These are phyloP conservation scores for Leucoraja erinaceus DNA, from an alignment of 2,113 vertebrate species.

Conservation along the genomic window DNA sequence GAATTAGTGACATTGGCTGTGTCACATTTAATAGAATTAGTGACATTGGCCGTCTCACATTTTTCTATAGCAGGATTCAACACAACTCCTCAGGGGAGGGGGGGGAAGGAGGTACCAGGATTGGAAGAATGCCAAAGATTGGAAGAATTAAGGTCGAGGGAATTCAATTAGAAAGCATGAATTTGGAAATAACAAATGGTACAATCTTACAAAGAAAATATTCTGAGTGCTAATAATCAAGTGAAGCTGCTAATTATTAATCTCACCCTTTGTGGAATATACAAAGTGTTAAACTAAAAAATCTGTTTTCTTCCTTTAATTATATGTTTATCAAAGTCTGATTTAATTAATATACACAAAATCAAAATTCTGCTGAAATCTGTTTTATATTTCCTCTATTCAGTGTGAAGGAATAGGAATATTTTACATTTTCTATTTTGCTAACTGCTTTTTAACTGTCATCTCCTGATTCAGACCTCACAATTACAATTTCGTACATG, in stretches of 20 bases:
- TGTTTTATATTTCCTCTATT: not conserved
- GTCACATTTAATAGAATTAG: too few relatives aligned
- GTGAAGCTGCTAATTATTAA: not conserved
- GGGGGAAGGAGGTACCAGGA: too few relatives aligned
- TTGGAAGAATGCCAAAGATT: too few relatives aligned
- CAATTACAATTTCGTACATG: not conserved
- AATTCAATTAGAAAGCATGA: not conserved
- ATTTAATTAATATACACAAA: not conserved
- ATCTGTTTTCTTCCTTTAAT: not conserved
- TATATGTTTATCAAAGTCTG: too few relatives aligned
- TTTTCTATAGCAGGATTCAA: too few relatives aligned
- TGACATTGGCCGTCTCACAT: too few relatives aligned
- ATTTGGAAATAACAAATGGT: not conserved
- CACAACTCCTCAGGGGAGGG: too few relatives aligned
- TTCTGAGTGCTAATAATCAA: not conserved
- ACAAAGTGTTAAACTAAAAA: not conserved
- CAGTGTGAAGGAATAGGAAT: not conserved
- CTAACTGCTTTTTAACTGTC: not conserved
- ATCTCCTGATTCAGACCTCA: not conserved
- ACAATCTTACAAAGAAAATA: not conserved
- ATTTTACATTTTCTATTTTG: not conserved
- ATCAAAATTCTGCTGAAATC: not conserved
- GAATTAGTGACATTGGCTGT: too few relatives aligned
- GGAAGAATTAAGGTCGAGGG: not conserved
- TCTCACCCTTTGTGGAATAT: not conserved